phyloP scores from a whole-genome alignment of 2,888 invertebrate genomes.

The Balanococcus diminutus region DNA sequence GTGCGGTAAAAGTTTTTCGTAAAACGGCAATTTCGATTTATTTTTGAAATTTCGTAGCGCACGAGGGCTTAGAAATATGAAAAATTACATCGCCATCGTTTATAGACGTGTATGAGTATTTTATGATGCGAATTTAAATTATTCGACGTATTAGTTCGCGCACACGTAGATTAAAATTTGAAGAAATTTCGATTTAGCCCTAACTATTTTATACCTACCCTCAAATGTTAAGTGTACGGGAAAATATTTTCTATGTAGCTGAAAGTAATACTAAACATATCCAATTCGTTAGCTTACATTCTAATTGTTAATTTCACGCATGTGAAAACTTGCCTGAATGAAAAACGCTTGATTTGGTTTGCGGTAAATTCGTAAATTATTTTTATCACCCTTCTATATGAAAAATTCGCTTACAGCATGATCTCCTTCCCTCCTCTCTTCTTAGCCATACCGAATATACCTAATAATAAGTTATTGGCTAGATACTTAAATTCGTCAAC shows the following conservation, averaged over 20 bases:
- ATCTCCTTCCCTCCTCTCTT: neutral
- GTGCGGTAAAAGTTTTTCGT: neutral
- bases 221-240: neutral
- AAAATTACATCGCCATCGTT: neutral
- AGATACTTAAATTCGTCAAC: neutral
- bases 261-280: conserved; percentile 4
- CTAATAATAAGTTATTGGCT: conserved; percentile 4
- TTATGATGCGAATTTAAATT: neutral
- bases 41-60: neutral
- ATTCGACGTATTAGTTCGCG: neutral
- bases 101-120: neutral
- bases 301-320: conserved; percentile 43
- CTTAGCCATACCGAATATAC: neutral
- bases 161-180: neutral
- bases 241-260: neutral
- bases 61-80: neutral
- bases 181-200: neutral
- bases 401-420: neutral
- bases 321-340: neutral
- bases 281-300: neutral
- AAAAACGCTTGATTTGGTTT: conserved; percentile 24
- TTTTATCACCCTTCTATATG: neutral
- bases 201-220: neutral
- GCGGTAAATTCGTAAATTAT: neutral
- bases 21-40: neutral